These are phyloP conservation scores for Hylomyscus alleni DNA, from an alignment of 2,797 vertebrate genomes.

Conservation along the genomic window DNA sequence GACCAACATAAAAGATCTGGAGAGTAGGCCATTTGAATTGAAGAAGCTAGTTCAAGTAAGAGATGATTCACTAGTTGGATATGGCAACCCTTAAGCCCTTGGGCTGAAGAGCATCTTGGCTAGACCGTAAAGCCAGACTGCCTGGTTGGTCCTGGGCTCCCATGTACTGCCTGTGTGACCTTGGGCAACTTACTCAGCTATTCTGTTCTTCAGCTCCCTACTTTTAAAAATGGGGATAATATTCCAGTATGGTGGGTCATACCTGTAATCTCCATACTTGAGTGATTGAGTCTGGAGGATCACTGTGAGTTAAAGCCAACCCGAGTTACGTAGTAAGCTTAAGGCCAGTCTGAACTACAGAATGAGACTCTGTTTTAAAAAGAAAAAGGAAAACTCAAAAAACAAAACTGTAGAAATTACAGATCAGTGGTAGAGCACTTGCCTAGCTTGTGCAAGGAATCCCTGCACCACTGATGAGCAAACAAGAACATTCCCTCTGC, in stretches of 20 bases:
- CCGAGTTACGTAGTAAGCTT: background rate
- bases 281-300: background rate
- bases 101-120: background rate
- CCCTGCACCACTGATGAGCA: background rate
- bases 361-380: background rate
- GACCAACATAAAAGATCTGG: background rate
- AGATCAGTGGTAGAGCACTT: background rate
- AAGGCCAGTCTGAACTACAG: background rate
- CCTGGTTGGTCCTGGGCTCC: background rate
- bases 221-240: background rate
- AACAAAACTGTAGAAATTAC: background rate
- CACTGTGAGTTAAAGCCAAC: background rate
- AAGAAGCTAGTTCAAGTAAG: conserved; percentile 2
- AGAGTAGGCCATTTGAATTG: conserved; percentile 19
- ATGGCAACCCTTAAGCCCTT: background rate
- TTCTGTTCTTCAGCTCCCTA: background rate
- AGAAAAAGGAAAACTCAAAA: background rate
- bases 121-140: background rate
- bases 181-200: background rate
- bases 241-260: background rate
- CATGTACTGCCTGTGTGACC: background rate
- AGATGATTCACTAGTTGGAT: background rate
- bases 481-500: background rate
- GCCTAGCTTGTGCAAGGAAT: background rate
- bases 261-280: too few species aligned